Conservation (phyloP, 2,113 vertebrate genomes). For the Atherinomorus stipes region DNA sequence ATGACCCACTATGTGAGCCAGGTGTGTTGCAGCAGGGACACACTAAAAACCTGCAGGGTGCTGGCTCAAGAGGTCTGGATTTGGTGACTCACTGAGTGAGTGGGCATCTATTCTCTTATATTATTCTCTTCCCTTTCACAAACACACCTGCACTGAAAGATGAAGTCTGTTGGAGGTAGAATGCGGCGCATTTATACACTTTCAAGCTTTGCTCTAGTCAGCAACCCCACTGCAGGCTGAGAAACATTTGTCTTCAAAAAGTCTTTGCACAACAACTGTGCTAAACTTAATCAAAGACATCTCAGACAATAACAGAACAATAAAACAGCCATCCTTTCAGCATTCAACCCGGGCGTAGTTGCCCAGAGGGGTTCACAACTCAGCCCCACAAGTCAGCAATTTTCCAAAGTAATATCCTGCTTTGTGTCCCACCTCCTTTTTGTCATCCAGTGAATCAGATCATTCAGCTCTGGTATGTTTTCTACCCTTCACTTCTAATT, state of each 20-base stretch:
- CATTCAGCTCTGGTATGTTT: conserved; percentile 30
- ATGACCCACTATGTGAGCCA: too few relatives aligned
- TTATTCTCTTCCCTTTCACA: conserved; percentile 14
- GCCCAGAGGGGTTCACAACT: conserved; percentile 42
- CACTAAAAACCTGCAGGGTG: too few relatives aligned
- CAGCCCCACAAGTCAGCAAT: conserved; percentile 56
- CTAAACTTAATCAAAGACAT: conserved; percentile 70
- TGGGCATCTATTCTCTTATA: conserved; percentile 39
- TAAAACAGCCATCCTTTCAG: conserved; percentile 60
- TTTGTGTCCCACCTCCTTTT: conserved; percentile 33
- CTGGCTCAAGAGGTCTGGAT: too few relatives aligned
- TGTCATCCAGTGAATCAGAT: conserved; percentile 22
- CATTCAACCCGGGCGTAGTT: conserved; percentile 36
- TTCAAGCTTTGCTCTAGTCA: conserved; percentile 38
- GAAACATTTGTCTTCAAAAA: conserved; percentile 67
- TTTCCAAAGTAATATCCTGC: conserved; percentile 64
- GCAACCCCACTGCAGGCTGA: conserved; percentile 36
- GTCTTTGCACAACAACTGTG: conserved; percentile 51
- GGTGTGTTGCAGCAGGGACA: too few relatives aligned
- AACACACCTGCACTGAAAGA: conserved; percentile 47
- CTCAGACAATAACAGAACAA: conserved; percentile 62
- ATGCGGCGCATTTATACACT: conserved; percentile 47
- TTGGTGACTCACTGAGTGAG: conserved; percentile 30
- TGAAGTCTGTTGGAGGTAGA: conserved; percentile 36
- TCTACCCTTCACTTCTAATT: conserved; percentile 21